Evolutionary conservation across 1,140 invertebrate species (phyloP).

Genomic region (Anoplophora glabripennis): DNA sequence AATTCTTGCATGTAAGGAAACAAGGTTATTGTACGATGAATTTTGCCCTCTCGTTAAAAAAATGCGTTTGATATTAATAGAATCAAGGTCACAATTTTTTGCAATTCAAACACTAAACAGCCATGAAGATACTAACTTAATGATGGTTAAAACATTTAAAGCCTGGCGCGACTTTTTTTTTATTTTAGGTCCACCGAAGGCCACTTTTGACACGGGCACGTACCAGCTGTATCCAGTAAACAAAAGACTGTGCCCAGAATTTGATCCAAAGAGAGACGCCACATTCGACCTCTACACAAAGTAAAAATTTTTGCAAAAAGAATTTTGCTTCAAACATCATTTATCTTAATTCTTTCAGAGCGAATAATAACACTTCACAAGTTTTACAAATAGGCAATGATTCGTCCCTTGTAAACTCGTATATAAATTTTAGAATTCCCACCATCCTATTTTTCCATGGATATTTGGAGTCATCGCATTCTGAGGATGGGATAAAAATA

Average conservation of each 20-base stretch:
- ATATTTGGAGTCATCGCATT: conserved; percentile 21
- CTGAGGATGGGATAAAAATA: conserved; percentile 19
- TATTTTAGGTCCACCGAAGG: background rate
- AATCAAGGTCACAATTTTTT: no score
- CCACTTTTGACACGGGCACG: background rate
- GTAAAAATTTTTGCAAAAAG: conserved; percentile 1
- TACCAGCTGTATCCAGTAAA: conserved; percentile 9
- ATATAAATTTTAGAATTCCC: conserved; percentile 20
- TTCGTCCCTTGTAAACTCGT: conserved; percentile 12
- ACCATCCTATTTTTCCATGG: conserved; percentile 29
- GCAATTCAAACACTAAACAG: no score
- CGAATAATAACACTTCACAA: background rate
- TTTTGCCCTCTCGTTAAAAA: no score
- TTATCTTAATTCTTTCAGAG: background rate
- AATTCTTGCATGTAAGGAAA: no score
- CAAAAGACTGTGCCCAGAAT: conserved; percentile 19
- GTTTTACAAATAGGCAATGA: conserved; percentile 18
- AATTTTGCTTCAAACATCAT: conserved; percentile 3
- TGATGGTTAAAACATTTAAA: no score
- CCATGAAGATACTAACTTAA: no score
- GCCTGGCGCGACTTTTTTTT: no score
- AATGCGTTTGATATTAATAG: no score
- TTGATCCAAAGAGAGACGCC: conserved; percentile 26
- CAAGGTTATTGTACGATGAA: no score
- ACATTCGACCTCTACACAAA: conserved; percentile 26